Percentiles rank a stretch among this genome's conserved stretches.
phyloP scores from a whole-genome alignment of 2,888 invertebrate species.

The Phytoseiulus persimilis region DNA sequence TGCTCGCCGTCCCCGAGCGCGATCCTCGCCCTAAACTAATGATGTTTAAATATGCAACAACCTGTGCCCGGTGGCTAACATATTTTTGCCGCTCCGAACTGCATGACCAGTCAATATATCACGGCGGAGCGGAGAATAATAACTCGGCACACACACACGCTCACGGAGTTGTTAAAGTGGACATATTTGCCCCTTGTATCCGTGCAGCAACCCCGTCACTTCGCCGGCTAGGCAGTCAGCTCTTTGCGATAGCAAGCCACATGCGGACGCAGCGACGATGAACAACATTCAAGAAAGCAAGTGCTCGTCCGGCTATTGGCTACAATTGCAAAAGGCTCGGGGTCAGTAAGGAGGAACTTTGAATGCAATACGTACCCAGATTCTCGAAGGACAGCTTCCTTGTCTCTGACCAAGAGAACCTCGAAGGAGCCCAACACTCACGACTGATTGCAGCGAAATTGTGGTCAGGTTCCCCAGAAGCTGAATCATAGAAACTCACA shows the following conservation, averaged over 20 bases:
- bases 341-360: too few relatives aligned
- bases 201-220: neutral
- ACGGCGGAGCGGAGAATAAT: neutral
- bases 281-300: neutral
- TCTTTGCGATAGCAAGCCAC: neutral
- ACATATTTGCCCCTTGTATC: slow-evolving; percentile 5
- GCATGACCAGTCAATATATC: slow-evolving; percentile 5
- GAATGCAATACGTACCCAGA: too few relatives aligned
- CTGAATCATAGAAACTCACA: too few relatives aligned
- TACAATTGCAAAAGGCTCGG: too few relatives aligned
- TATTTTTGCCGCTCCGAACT: neutral
- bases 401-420: too few relatives aligned
- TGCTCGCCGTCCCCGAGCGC: neutral
- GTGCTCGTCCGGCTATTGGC: too few relatives aligned
- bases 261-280: neutral
- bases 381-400: too few relatives aligned
- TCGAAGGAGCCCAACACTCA: too few relatives aligned
- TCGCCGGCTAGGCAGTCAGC: neutral
- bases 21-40: neutral
- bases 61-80: neutral
- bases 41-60: slow-evolving; percentile 5
- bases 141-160: neutral
- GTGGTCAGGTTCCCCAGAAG: too few relatives aligned
- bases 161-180: neutral
- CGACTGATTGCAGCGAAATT: too few relatives aligned